Percentiles rank a stretch among this genome's conserved stretches.
phyloP scores from a whole-genome alignment of 2,888 invertebrate genomes.

The Euzophera pinguis region DNA sequence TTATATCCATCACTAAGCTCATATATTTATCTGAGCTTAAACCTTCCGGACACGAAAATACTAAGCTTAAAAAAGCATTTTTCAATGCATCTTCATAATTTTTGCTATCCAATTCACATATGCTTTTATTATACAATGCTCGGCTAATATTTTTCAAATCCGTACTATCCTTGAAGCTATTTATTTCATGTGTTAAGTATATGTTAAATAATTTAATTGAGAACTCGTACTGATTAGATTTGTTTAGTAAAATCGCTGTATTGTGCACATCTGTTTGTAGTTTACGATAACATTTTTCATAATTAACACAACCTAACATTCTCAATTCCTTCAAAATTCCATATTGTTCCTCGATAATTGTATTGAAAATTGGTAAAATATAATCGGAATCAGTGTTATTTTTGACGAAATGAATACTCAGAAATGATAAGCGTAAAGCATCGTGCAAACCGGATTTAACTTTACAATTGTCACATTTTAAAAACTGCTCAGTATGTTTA shows the following conservation, averaged over 20 bases:
- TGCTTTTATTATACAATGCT: slow-evolving; percentile 64
- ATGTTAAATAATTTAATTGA: slow-evolving; percentile 56
- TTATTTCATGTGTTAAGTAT: slow-evolving; percentile 51
- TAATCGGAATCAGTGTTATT: slow-evolving; percentile 31
- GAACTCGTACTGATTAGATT: slow-evolving; percentile 40
- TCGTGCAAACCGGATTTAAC: slow-evolving; percentile 56
- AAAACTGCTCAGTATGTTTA: slow-evolving; percentile 38
- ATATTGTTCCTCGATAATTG: slow-evolving; percentile 43
- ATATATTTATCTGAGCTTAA: slow-evolving; percentile 52
- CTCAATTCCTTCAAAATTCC: slow-evolving; percentile 39
- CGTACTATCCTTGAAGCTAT: slow-evolving; percentile 24
- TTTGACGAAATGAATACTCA: slow-evolving; percentile 42
- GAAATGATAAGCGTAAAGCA: slow-evolving; percentile 48
- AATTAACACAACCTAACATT: slow-evolving; percentile 42
- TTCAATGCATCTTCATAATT: slow-evolving; percentile 44
- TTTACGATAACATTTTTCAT: slow-evolving; percentile 51
- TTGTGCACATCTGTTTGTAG: slow-evolving; percentile 63
- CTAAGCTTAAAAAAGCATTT: slow-evolving; percentile 54
- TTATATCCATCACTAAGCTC: slow-evolving; percentile 63
- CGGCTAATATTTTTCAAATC: slow-evolving; percentile 54
- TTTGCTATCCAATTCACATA: slow-evolving; percentile 57
- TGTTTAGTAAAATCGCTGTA: slow-evolving; percentile 54
- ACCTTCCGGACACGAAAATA: slow-evolving; percentile 44
- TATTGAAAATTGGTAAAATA: slow-evolving; percentile 30
- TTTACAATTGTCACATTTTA: slow-evolving; percentile 60